Conservation (phyloP, 2,113 vertebrate species). For the Pelmatolapia mariae region DNA sequence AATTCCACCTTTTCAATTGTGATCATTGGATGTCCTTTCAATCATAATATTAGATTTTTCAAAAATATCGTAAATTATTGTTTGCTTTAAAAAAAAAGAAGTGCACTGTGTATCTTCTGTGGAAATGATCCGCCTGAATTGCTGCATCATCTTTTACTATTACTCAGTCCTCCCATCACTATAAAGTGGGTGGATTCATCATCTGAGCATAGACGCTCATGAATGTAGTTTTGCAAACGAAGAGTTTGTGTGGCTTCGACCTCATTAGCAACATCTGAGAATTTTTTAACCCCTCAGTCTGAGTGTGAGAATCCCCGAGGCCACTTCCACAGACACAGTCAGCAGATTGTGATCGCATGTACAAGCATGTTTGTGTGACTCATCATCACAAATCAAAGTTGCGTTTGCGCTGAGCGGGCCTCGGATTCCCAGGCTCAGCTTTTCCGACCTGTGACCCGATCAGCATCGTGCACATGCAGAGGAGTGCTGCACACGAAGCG, state of each 20-base stretch:
- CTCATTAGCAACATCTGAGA: constrained; percentile 33
- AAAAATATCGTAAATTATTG: not conserved
- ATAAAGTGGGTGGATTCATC: not conserved
- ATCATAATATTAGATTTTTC: not conserved
- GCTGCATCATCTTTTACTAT: not conserved
- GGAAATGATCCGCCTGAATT: not conserved
- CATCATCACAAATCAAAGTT: constrained; percentile 57
- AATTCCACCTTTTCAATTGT: not conserved
- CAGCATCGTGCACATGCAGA: constrained; percentile 22
- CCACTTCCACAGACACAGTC: constrained; percentile 32
- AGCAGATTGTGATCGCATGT: constrained; percentile 60
- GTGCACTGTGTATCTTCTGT: not conserved
- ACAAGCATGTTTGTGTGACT: constrained; percentile 61
- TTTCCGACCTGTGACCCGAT: constrained; percentile 25
- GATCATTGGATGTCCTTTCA: not conserved
- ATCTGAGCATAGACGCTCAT: not conserved
- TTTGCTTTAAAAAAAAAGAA: not conserved
- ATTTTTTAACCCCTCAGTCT: not conserved
- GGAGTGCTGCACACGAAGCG: not conserved
- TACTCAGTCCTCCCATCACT: not conserved
- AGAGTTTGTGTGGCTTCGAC: not conserved
- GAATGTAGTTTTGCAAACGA: not conserved
- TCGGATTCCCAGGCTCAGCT: constrained; percentile 40
- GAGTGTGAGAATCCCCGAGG: constrained; percentile 36
- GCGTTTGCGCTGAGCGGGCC: constrained; percentile 13